phyloP scores from a whole-genome alignment of 2,888 invertebrate genomes.

The Rhingia rostrata region DNA sequence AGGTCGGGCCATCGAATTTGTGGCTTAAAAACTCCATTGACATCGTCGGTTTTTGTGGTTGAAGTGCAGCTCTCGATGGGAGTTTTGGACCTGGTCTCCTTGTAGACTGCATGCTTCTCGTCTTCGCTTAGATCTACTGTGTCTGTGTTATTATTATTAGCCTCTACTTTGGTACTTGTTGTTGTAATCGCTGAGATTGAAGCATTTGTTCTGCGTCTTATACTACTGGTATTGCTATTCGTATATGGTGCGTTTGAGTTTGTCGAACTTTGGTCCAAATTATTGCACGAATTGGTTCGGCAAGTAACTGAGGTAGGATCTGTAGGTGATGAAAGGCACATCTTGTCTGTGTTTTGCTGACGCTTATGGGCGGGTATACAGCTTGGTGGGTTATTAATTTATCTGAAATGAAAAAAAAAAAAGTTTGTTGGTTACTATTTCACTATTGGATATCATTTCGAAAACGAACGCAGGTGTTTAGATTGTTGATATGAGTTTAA shows the following conservation, averaged over 20 bases:
- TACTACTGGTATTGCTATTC: constrained; percentile 17
- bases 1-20: constrained; percentile 89
- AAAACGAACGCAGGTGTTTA: too few relatives aligned
- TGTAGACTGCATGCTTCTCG: constrained; percentile 80
- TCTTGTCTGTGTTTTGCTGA: constrained; percentile 35
- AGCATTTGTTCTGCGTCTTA: constrained; percentile 55
- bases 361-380: constrained; percentile 23
- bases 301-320: constrained; percentile 36
- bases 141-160: constrained; percentile 71
- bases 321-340: constrained; percentile 70
- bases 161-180: constrained; percentile 68
- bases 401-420: constrained; percentile 14
- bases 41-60: constrained; percentile 4
- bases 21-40: constrained; percentile 84
- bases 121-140: constrained; percentile 77
- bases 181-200: constrained; percentile 64
- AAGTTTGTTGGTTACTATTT: neutral
- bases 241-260: constrained; percentile 15
- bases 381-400: constrained; percentile 68
- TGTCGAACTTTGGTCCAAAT: constrained; percentile 41
- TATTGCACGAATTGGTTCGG: constrained; percentile 45
- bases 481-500: too few relatives aligned
- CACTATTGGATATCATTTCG: too few relatives aligned
- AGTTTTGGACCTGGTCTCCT: constrained; percentile 74
- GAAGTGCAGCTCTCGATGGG: constrained; percentile 46